Base-by-base conservation (phyloP, 2,113 vertebrate species). In the Ptyas mucosa region DNA sequence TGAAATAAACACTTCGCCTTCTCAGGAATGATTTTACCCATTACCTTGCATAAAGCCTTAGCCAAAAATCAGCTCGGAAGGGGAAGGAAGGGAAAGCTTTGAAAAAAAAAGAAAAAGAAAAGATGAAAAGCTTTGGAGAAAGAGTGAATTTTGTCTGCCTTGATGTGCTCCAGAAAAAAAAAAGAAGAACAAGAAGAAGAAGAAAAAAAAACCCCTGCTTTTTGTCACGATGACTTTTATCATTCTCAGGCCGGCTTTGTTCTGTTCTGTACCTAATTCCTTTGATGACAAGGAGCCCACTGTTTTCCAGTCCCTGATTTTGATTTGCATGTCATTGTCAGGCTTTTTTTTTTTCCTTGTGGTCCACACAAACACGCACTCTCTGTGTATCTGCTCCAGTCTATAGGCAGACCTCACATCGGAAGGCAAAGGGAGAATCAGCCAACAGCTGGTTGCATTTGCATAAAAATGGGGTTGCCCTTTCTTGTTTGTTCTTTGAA, bases 241-340 rank as follows among this genome's bases (percentile, higher is more conserved):
- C 96, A 97, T 95, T 85, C 75, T 39, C 89, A 2, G 93, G 96
- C 14, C 93, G 94, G 95, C 96, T 97, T 97, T 98, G 97, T 98
- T 97, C 97, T 97, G 96, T 96, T 98, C 96, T 96, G 96, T 98
- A 98, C 97, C 98, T 98, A 97, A 98, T 98, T 98, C 97, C 98
- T 98, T 94, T 96, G 96, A 97, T 97, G 96, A 95, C 95, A 97
- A 97, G 96, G 97, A 96, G 97, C 96, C 96, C 93, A 95, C 96
- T 94, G 95, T 96, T 97, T 98, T 96, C 97, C 97, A 97, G 92
- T 97, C 97, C 95, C 95, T 97, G 97, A 96, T 97, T 97, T 96
- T 92, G 95, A 97, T 98, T 97, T 97, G 96, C 97, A 97, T 97
- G 95, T 97, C 96, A 98, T 97, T 97, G 97, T 97, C 96, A 96